phyloP scores from a whole-genome alignment of 2,888 invertebrate species.

The Eupithecia inturbata region DNA sequence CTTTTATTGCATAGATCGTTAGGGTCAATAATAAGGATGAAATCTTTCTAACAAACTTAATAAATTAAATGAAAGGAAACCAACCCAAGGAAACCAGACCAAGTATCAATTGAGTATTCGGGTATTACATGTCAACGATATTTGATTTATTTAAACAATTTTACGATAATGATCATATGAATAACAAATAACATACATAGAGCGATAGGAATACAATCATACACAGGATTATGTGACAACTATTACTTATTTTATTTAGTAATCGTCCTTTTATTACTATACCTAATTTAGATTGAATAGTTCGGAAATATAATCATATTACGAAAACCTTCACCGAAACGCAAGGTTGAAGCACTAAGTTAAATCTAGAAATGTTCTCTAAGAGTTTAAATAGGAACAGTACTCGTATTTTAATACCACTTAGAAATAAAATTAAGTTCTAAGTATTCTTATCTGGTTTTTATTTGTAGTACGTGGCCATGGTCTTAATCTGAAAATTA shows the following conservation, averaged over 20 bases:
- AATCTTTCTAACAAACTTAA: too few species aligned
- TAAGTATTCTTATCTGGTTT: conserved; percentile 20
- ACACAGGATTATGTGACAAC: not conserved
- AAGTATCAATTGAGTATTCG: not conserved
- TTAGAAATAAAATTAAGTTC: conserved; percentile 9
- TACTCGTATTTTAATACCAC: not conserved
- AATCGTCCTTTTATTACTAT: not conserved
- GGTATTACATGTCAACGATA: not conserved
- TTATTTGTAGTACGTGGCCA: conserved; percentile 16
- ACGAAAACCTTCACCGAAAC: not conserved
- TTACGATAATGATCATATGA: not conserved
- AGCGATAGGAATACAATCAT: not conserved
- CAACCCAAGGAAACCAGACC: too few species aligned
- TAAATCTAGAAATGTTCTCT: not conserved
- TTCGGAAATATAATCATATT: not conserved
- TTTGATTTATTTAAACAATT: not conserved
- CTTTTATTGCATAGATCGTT: too few species aligned
- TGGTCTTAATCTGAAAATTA: conserved; percentile 32
- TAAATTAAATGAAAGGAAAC: too few species aligned
- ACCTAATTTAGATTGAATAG: not conserved
- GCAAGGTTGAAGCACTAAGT: not conserved
- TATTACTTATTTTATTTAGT: not conserved
- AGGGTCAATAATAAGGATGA: too few species aligned
- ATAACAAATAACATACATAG: not conserved
- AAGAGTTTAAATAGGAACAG: not conserved